Percentiles rank a stretch among this genome's conserved stretches.
Evolutionary conservation across 2,888 invertebrate genomes (phyloP).

Genomic region (Andrena dorsata): DNA sequence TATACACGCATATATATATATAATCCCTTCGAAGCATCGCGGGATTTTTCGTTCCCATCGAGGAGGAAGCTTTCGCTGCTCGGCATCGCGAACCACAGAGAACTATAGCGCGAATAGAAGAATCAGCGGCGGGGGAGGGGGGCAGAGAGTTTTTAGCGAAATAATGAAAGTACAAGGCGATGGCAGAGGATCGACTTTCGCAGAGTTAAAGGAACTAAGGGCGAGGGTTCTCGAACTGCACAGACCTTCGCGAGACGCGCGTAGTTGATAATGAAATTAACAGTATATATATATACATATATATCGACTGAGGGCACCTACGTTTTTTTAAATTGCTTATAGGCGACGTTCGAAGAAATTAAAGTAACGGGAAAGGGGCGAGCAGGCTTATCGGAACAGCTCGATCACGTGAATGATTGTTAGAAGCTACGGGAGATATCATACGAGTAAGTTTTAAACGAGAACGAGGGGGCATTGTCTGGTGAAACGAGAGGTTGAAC

Average conservation of each 20-base stretch:
- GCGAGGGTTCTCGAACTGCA: conserved; percentile 17
- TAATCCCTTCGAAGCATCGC: conserved; percentile 17
- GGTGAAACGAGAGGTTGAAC: not conserved
- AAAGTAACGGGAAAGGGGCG: not conserved
- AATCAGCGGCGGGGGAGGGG: not conserved
- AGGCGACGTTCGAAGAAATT: conserved; percentile 46
- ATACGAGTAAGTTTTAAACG: conserved; percentile 20
- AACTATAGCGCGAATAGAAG: too few species aligned
- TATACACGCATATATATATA: not conserved
- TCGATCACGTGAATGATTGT: not conserved
- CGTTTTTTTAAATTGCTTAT: conserved; percentile 63
- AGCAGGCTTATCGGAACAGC: not conserved
- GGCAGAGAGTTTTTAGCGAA: conserved; percentile 13
- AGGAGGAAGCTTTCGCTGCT: conserved; percentile 18
- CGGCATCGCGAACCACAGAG: not conserved
- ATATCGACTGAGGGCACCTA: conserved; percentile 59
- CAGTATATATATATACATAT: conserved; percentile 26
- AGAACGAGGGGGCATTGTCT: conserved; percentile 33
- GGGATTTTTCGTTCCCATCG: conserved; percentile 10
- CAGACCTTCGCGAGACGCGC: conserved; percentile 7
- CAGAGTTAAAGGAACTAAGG: not conserved
- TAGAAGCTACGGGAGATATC: conserved; percentile 24
- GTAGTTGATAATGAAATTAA: not conserved
- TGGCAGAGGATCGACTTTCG: conserved; percentile 13
- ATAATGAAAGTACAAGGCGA: conserved; percentile 47